A percentile compares a stretch with the other conserved stretches of the same genome.
These are phyloP conservation scores for Sthenelais limicola DNA, from an alignment of 2,888 invertebrate species.

Conservation along the genomic window DNA sequence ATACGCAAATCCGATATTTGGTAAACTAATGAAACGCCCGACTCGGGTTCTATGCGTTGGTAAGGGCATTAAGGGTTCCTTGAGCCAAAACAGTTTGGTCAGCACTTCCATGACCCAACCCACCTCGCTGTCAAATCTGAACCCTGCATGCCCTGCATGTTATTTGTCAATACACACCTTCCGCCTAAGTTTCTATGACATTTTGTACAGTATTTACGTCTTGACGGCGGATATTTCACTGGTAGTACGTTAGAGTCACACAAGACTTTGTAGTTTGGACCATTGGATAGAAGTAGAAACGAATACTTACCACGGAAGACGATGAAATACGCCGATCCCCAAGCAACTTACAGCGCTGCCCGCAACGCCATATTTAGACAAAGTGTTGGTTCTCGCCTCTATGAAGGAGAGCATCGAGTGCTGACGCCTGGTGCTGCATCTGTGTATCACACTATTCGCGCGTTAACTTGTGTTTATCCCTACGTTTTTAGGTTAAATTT, in stretches of 20 bases:
- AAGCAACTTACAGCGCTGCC: conserved; percentile 10
- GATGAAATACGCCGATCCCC: conserved; percentile 13
- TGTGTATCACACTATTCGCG: too few relatives aligned
- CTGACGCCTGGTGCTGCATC: too few relatives aligned
- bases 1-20: too few relatives aligned
- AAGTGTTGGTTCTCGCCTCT: background rate
- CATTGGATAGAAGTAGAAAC: background rate
- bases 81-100: too few relatives aligned
- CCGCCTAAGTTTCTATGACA: background rate
- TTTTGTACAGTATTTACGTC: background rate
- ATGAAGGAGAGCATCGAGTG: too few relatives aligned
- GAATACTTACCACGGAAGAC: conserved; percentile 21
- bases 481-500: too few relatives aligned
- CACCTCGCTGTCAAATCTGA: background rate
- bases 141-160: background rate
- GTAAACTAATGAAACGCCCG: too few relatives aligned
- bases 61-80: too few relatives aligned
- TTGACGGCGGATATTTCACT: background rate
- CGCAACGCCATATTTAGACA: conserved; percentile 32
- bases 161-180: conserved; percentile 16
- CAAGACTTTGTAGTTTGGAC: background rate
- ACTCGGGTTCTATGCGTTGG: too few relatives aligned
- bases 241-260: background rate
- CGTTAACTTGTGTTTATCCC: too few relatives aligned
- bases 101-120: too few relatives aligned